Evolutionary conservation across 2,113 vertebrate species (phyloP), one percentile per base, ranked within the genome.

Genomic region (Aegotheles bennettii): DNA sequence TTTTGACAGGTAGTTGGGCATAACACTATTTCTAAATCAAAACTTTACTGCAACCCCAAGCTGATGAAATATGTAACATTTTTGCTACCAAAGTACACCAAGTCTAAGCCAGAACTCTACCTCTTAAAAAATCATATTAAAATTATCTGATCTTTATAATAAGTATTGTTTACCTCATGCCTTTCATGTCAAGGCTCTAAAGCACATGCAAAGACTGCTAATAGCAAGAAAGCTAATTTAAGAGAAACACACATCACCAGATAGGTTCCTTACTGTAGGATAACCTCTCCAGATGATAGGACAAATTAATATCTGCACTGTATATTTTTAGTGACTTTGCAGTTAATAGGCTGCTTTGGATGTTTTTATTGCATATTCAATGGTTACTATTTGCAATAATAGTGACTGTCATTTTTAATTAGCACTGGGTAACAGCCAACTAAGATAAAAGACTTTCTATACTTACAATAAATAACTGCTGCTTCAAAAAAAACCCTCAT

Each of bases 401-500:
- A 85, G 59, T 25, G 36, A 93, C 21, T 71, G 61, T 77, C 67
- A 65, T 61, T 83, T 94, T 93, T 83, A 93, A 90, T 95, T 85
- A 85, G n/a, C 29, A 33, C 2, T 40, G 42, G 54, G 13, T 47
- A 90, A 88, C 50, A 86, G 68, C 28, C 48, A 57, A 33, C 54
- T 48, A 76, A 69, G 36, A 74, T 40, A 83, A 78, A 92, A 85
- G 31, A 57, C 33, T 53, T 76, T 51, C 67, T 65, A 18, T 15
- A 83, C 36, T 48, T 83, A 50, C 10, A 87, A 36, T 59, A 89
- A 96, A 45, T 65, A 93, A 82, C 40, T 5, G 1, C 4, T 16
- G 54, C n/a, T 40, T 85, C n/a, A 59, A 61, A 83, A 80, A 88
- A 90, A 68, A 13, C 42, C 40, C 48, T 68, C 40, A 15, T 17